phyloP scores from a whole-genome alignment of 2,888 invertebrate species.

The Hypercompe scribonia region DNA sequence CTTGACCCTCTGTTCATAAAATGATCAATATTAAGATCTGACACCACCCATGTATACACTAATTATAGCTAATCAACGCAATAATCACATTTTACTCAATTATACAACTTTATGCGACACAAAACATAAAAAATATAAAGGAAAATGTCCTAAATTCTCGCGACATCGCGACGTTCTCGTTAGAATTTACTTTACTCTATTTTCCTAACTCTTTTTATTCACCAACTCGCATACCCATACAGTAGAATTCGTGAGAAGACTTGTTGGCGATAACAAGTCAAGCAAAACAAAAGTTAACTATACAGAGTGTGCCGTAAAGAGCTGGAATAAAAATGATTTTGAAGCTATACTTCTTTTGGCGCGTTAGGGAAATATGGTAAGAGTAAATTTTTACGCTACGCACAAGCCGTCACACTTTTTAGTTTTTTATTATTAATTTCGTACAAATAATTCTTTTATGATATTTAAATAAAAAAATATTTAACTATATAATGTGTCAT shows the following conservation, averaged over 20 bases:
- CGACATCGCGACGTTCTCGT: neutral
- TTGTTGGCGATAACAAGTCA: constrained; percentile 7
- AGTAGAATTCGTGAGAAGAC: constrained; percentile 4
- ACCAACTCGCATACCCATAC: constrained; percentile 3
- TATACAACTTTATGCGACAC: neutral
- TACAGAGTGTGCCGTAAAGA: neutral
- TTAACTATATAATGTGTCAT: no score
- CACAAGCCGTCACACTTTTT: no score
- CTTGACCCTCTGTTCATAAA: neutral
- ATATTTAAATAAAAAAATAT: no score
- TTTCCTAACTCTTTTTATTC: constrained; percentile 10
- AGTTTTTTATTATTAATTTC: no score
- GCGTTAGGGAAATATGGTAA: no score
- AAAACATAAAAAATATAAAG: neutral
- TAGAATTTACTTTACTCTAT: neutral
- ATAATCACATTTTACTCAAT: neutral
- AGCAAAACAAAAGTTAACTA: neutral
- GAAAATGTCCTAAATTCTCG: neutral
- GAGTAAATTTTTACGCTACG: no score
- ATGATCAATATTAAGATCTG: neutral
- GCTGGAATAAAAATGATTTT: neutral
- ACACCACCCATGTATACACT: neutral
- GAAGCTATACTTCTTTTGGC: no score
- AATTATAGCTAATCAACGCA: neutral
- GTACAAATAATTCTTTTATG: no score